A percentile compares a stretch with the other conserved stretches of the same genome.
These are phyloP conservation scores for Aphaenogaster rudis DNA, from an alignment of 1,140 invertebrate species.

Conservation along the genomic window DNA sequence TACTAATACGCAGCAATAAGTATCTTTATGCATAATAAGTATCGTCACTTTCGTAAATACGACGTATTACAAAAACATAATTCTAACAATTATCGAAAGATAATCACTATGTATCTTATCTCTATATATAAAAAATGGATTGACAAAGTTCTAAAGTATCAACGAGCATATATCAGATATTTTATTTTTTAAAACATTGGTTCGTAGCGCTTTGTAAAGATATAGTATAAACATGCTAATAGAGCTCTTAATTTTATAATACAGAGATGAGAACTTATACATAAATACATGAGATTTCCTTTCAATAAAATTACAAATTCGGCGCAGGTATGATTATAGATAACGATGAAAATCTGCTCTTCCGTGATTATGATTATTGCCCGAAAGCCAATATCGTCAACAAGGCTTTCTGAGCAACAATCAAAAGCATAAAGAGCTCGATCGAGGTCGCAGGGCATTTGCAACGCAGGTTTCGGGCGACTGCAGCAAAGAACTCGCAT, in stretches of 20 bases:
- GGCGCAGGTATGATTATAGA: background rate
- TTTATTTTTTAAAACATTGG: background rate
- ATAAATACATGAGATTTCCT: background rate
- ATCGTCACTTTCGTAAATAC: background rate
- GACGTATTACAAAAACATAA: background rate
- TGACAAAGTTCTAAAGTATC: background rate
- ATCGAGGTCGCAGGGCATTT: background rate
- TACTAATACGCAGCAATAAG: background rate
- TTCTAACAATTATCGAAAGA: constrained; percentile 11
- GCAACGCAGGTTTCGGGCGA: background rate
- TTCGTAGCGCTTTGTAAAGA: background rate
- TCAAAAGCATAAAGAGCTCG: constrained; percentile 87
- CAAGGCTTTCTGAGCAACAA: constrained; percentile 88
- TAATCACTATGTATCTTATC: constrained; percentile 2
- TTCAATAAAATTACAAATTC: constrained; percentile 8
- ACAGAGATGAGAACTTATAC: background rate
- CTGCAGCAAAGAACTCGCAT: constrained; percentile 1
- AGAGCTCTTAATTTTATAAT: background rate
- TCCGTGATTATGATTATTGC: constrained; percentile 87
- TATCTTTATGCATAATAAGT: background rate
- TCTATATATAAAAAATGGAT: background rate
- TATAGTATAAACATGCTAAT: background rate
- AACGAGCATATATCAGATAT: background rate
- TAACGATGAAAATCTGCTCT: constrained; percentile 79
- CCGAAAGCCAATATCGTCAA: constrained; percentile 85